Percentiles rank a stretch among this genome's conserved stretches.
Evolutionary conservation across 2,797 vertebrate genomes (phyloP).

Genomic region (Pampus argenteus): DNA sequence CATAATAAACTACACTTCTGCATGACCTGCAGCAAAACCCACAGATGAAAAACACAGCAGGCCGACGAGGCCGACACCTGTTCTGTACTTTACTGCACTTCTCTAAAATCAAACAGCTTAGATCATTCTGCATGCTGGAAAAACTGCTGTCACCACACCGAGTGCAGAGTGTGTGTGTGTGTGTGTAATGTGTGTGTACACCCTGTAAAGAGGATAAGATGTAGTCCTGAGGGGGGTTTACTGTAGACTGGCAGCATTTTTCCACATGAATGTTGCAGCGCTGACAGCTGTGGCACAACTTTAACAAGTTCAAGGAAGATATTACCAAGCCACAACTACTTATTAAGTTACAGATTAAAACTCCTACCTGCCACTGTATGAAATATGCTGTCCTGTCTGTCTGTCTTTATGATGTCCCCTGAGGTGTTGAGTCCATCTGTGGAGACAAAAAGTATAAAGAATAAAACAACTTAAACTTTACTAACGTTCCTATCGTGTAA

Average conservation of each 20-base stretch:
- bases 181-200: conserved; percentile 36
- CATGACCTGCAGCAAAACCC: conserved; percentile 42
- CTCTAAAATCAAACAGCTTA: conserved; percentile 59
- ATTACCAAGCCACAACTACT: conserved; percentile 27
- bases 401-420: conserved; percentile 66
- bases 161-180: neutral
- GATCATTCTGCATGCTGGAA: conserved; percentile 64
- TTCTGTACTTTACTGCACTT: conserved; percentile 62
- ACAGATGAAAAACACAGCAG: conserved; percentile 44
- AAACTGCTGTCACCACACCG: conserved; percentile 67
- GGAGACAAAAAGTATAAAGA: conserved; percentile 35
- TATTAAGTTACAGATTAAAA: conserved; percentile 40
- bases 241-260: conserved; percentile 59
- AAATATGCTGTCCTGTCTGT: conserved; percentile 52
- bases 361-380: conserved; percentile 68
- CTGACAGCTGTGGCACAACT: conserved; percentile 31
- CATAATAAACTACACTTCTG: conserved; percentile 14
- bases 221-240: conserved; percentile 31
- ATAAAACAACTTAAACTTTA: neutral
- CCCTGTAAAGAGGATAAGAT: conserved; percentile 56
- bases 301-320: conserved; percentile 39
- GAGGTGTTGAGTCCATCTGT: conserved; percentile 80
- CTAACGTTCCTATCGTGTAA: too few relatives aligned
- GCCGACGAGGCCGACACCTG: conserved; percentile 73
- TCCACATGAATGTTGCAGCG: conserved; percentile 49